A percentile compares a stretch with the other conserved stretches of the same genome.
Conservation (phyloP, 2,888 invertebrate species). For the Cheilosia pagana region DNA sequence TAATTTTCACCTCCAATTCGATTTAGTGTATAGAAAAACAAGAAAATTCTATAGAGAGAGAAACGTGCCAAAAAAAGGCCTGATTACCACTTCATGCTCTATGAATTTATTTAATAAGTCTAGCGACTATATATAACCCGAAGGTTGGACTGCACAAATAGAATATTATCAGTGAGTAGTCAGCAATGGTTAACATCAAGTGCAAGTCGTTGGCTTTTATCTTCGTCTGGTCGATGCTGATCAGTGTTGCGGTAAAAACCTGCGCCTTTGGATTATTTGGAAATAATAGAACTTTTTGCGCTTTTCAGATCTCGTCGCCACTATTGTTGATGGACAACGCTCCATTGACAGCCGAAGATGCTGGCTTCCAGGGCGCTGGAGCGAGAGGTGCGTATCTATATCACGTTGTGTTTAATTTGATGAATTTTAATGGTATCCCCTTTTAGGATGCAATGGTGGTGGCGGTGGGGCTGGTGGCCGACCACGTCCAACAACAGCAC, state of each 20-base stretch:
- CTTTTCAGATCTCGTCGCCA: constrained; percentile 28
- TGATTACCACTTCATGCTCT: constrained; percentile 52
- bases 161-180: background rate
- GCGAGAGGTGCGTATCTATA: constrained; percentile 15
- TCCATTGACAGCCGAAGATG: constrained; percentile 9
- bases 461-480: background rate
- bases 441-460: constrained; percentile 40
- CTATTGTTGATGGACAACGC: background rate
- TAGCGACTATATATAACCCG: constrained; percentile 1
- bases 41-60: background rate
- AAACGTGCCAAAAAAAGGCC: constrained; percentile 14
- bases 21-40: background rate
- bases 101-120: constrained; percentile 28
- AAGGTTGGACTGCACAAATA: constrained; percentile 5
- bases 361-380: constrained; percentile 15
- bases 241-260: constrained; percentile 34
- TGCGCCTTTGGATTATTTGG: background rate
- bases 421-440: background rate
- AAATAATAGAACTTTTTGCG: background rate
- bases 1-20: constrained; percentile 8
- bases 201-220: constrained; percentile 16
- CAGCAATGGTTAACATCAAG: constrained; percentile 13
- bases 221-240: constrained; percentile 19
- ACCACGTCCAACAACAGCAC: constrained; percentile 16
- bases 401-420: background rate